Conservation (phyloP, 2,797 vertebrate species). For the Gymnothorax reevesii region DNA sequence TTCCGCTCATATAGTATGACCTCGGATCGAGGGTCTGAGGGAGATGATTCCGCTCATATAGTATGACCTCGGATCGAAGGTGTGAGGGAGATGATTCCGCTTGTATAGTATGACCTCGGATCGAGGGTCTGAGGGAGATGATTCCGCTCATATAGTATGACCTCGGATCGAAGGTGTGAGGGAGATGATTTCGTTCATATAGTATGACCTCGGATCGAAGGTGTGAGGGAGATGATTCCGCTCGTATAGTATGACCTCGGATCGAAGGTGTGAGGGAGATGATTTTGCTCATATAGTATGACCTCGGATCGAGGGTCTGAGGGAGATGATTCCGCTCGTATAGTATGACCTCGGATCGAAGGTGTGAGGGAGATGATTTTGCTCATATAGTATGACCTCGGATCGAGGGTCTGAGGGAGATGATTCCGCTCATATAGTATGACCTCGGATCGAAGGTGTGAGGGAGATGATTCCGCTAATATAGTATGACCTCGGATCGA, state of each 20-base stretch:
- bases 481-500: constrained; percentile 85
- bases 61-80: constrained; percentile 88
- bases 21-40: constrained; percentile 83
- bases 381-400: constrained; percentile 77
- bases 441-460: constrained; percentile 87
- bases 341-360: constrained; percentile 87
- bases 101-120: constrained; percentile 79
- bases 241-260: constrained; percentile 79
- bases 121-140: constrained; percentile 76
- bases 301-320: constrained; percentile 85
- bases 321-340: too few species aligned
- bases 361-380: constrained; percentile 63
- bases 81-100: constrained; percentile 53
- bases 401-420: constrained; percentile 78
- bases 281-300: constrained; percentile 66
- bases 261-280: constrained; percentile 76
- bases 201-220: constrained; percentile 87
- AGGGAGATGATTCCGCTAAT: neutral
- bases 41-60: constrained; percentile 38
- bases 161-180: constrained; percentile 83
- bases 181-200: too few species aligned
- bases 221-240: constrained; percentile 61
- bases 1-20: constrained; percentile 71
- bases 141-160: constrained; percentile 71
- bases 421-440: constrained; percentile 62